These are phyloP conservation scores for Cinara cedri DNA, from an alignment of 2,888 invertebrate genomes.

Conservation along the genomic window DNA sequence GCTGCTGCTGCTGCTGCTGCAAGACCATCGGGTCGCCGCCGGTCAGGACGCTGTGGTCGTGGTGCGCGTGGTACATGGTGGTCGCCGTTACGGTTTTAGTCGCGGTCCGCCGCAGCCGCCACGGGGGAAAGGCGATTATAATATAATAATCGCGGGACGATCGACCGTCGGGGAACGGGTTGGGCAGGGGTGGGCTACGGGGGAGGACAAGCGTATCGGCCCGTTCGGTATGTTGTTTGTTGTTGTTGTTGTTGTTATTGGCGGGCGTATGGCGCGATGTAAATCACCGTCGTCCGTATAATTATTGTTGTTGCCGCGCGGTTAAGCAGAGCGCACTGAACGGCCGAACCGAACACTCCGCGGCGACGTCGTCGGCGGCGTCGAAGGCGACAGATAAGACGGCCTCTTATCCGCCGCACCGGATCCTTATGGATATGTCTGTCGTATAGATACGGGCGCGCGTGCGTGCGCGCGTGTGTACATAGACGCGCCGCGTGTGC, in stretches of 20 bases:
- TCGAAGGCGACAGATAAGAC: conserved; percentile 31
- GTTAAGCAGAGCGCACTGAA: conserved; percentile 22
- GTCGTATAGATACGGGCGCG: not conserved
- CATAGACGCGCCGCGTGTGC: not conserved
- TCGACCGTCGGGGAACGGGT: not conserved
- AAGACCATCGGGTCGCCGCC: conserved; percentile 45
- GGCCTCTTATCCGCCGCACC: conserved; percentile 32
- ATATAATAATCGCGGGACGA: not conserved
- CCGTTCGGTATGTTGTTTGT: not conserved
- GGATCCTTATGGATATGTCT: conserved; percentile 37
- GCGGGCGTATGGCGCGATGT: no score
- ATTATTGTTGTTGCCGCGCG: conserved; percentile 8
- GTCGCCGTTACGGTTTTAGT: not conserved
- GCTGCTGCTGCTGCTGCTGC: conserved; percentile 34
- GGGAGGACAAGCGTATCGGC: no score
- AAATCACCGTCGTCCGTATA: no score
- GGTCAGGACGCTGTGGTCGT: conserved; percentile 41
- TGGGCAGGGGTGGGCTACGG: not conserved
- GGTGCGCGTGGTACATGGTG: conserved; percentile 41
- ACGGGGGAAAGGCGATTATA: not conserved
- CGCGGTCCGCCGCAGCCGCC: not conserved
- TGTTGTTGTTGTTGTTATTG: not conserved
- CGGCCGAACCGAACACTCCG: not conserved
- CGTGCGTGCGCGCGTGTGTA: not conserved
- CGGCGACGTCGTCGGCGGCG: not conserved